Evolutionary conservation across 2,888 invertebrate genomes (phyloP), one percentile per base, ranked within the genome.

Genomic region (Tachina fera): DNA sequence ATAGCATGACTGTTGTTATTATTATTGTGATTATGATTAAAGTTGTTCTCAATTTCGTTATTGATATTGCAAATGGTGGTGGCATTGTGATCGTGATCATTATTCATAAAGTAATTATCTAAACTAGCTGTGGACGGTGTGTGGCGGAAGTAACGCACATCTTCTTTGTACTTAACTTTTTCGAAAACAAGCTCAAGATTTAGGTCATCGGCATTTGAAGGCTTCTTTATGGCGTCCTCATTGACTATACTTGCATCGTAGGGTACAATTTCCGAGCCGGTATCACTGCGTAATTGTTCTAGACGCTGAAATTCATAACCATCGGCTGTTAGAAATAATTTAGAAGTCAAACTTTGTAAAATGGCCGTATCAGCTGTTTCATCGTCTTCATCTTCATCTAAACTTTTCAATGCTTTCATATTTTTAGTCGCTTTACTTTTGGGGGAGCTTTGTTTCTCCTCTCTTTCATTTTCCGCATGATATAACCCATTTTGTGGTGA

Each of bases 81-180:
- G 61, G 61, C 19, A 60, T 74, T 65, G 49, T 60, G 53, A 67
- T 83, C 67, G 9, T 67, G 83, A 31, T 83, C 83, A 67, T 78
- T 86, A 19, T 31, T 31, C 6, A 89, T 88, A 80, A 87, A 77
- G 63, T 86, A 83, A 82, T 89, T 89, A 56, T 91, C 90, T 58
- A 90, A 83, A 71, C 91, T 92, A 71, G 92, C 90, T 76, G 89
- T 91, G 77, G 92, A 91, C 74, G 92, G 93, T 47, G 93, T 92
- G 67, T 92, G 92, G 11, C 91, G 89, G 6, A 92, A 87, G 82
- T 92, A 93, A 63, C 92, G 91, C 51, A 92, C 91, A 67, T 92
- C 91, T 75, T 90, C 89, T 79, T 90, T 90, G 81, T 91, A 92
- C 65, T 90, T 91, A 74, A 92, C 91, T 82, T 91, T 90, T 81